Conservation (phyloP, 2,113 vertebrate genomes). For the Telmatochromis brachygnathus region DNA sequence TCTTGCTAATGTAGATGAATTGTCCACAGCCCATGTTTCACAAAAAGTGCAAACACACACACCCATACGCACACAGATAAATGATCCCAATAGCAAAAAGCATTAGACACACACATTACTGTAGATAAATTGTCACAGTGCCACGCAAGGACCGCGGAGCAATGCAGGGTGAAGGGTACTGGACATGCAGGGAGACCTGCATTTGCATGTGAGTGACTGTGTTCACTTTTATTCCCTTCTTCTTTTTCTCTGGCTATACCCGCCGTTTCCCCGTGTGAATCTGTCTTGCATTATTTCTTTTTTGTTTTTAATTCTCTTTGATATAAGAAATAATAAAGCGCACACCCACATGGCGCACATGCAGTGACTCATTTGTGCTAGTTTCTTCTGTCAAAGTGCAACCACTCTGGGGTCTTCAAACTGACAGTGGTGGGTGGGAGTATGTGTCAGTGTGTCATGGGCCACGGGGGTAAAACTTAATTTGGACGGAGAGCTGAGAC, state of each 20-base stretch:
- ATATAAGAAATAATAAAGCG: not conserved
- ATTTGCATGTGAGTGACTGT: not conserved
- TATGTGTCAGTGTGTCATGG: not conserved
- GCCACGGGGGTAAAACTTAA: slow-evolving; percentile 9
- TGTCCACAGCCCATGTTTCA: slow-evolving; percentile 32
- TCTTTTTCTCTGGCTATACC: not conserved
- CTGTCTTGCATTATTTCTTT: not conserved
- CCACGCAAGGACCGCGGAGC: not conserved
- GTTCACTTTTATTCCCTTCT: not conserved
- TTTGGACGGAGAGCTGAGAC: slow-evolving; percentile 14
- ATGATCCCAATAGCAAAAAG: not conserved
- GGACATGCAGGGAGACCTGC: not conserved
- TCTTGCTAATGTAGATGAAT: slow-evolving; percentile 67
- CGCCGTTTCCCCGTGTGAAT: not conserved
- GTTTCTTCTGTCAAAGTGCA: slow-evolving; percentile 4
- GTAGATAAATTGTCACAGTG: slow-evolving; percentile 2
- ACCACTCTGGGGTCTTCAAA: not conserved
- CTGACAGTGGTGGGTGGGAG: not conserved
- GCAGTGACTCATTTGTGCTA: not conserved
- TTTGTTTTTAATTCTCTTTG: not conserved
- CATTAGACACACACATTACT: not conserved
- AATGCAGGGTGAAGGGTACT: slow-evolving; percentile 23
- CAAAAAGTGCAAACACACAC: slow-evolving; percentile 25
- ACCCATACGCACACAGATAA: not conserved
- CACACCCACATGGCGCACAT: not conserved